Percentiles rank a stretch among this genome's conserved stretches.
Evolutionary conservation across 2,113 vertebrate species (phyloP).

Genomic region (Galemys pyrenaicus): DNA sequence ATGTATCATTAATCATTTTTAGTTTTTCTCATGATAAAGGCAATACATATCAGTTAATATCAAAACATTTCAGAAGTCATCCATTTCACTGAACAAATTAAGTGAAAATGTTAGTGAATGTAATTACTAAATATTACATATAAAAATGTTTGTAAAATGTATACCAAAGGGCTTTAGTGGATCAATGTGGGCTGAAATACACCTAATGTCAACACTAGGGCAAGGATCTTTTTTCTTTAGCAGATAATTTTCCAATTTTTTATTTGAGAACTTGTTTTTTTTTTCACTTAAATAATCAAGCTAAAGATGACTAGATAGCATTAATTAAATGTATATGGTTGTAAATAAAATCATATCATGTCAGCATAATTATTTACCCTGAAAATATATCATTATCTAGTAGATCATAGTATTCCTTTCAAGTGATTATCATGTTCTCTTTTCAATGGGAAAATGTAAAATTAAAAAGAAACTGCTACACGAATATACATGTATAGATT

Average conservation of each 20-base stretch:
- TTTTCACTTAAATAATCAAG: neutral
- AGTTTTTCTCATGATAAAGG: neutral
- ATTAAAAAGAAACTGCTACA: neutral
- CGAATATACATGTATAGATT: too few relatives aligned
- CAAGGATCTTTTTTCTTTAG: neutral
- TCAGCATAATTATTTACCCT: neutral
- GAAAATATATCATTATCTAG: neutral
- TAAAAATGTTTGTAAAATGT: neutral
- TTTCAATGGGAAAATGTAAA: neutral
- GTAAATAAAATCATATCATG: neutral
- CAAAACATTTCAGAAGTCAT: neutral
- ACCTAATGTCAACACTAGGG: neutral
- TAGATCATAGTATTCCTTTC: neutral
- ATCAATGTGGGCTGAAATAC: neutral
- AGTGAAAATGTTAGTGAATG: neutral
- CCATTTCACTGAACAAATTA: neutral
- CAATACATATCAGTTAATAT: neutral
- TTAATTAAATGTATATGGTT: neutral
- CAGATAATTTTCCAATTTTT: neutral
- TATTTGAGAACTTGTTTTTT: neutral
- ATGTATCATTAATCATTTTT: neutral
- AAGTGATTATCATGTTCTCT: neutral
- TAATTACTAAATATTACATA: neutral
- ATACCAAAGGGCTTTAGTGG: neutral
- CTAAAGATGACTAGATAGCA: neutral